Evolutionary conservation across 2,888 invertebrate species (phyloP).

Genomic region (Lacanobia oleracea): DNA sequence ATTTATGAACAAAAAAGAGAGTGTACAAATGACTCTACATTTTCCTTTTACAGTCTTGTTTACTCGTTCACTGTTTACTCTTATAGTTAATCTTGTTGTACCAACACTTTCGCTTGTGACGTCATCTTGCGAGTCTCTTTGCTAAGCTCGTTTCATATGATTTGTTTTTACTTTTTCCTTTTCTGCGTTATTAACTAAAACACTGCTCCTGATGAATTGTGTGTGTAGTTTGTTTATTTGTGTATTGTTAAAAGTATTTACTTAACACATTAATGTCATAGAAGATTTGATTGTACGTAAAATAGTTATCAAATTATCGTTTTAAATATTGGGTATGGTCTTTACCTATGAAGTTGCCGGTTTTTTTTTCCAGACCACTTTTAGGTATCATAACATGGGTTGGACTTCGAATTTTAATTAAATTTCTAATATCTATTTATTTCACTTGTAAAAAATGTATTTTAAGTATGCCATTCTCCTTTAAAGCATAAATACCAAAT

Average conservation of each 20-base stretch:
- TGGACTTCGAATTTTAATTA: too few relatives aligned
- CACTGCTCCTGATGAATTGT: neutral
- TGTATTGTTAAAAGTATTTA: neutral
- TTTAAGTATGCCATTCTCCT: neutral
- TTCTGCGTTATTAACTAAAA: conserved; percentile 15
- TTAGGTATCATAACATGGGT: too few relatives aligned
- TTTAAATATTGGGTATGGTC: too few relatives aligned
- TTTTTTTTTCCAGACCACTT: too few relatives aligned
- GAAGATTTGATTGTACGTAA: neutral
- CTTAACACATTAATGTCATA: neutral
- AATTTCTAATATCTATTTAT: too few relatives aligned
- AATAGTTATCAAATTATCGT: neutral
- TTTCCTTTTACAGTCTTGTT: conserved; percentile 69
- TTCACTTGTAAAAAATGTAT: neutral
- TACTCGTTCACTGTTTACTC: conserved; percentile 65
- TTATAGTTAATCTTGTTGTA: conserved; percentile 65
- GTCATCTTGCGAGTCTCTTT: conserved; percentile 55
- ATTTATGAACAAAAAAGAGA: conserved; percentile 7
- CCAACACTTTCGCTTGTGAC: conserved; percentile 66
- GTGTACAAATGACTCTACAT: conserved; percentile 27
- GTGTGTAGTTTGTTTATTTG: conserved; percentile 1
- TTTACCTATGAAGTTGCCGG: too few relatives aligned
- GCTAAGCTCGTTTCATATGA: conserved; percentile 51
- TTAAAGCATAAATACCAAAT: conserved; percentile 2
- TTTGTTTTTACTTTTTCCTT: conserved; percentile 33